These are phyloP conservation scores for Micromussa lordhowensis DNA, from an alignment of 92 coral and sea anemone genomes.

Conservation along the genomic window DNA sequence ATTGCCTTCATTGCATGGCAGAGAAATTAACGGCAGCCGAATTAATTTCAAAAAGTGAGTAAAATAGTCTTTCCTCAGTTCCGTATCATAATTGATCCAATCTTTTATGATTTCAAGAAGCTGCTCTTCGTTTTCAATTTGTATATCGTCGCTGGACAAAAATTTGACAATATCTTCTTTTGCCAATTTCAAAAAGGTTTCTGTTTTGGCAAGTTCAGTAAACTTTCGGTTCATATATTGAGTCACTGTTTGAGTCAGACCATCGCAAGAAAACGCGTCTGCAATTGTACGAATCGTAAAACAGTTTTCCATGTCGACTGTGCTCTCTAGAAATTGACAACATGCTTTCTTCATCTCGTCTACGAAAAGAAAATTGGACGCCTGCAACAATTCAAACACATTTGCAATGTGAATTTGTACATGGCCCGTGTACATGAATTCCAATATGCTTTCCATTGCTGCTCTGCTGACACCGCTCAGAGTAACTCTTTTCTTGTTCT, in stretches of 20 bases:
- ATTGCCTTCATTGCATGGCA: not conserved
- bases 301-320: constrained; percentile 76
- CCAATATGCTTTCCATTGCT: constrained; percentile 73
- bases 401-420: constrained; percentile 68
- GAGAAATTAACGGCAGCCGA: constrained; percentile 57
- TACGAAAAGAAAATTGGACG: constrained; percentile 83
- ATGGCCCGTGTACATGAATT: constrained; percentile 88
- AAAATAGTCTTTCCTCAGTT: constrained; percentile 39
- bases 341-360: constrained; percentile 62
- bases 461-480: constrained; percentile 59
- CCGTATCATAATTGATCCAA: constrained; percentile 73
- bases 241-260: constrained; percentile 58
- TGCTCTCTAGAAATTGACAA: constrained; percentile 71
- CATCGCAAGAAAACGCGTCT: constrained; percentile 75
- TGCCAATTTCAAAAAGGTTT: constrained; percentile 62
- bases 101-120: constrained; percentile 66
- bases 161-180: constrained; percentile 55
- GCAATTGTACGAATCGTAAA: constrained; percentile 80
- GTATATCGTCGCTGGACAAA: constrained; percentile 80
- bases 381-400: constrained; percentile 76
- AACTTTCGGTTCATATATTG: constrained; percentile 65
- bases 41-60: constrained; percentile 59
- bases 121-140: constrained; percentile 74
- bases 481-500: constrained; percentile 59
- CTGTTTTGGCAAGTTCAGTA: constrained; percentile 65